A percentile compares a stretch with the other conserved stretches of the same genome.
Evolutionary conservation across 2,888 invertebrate species (phyloP).

Genomic region (Portevinia maculata): DNA sequence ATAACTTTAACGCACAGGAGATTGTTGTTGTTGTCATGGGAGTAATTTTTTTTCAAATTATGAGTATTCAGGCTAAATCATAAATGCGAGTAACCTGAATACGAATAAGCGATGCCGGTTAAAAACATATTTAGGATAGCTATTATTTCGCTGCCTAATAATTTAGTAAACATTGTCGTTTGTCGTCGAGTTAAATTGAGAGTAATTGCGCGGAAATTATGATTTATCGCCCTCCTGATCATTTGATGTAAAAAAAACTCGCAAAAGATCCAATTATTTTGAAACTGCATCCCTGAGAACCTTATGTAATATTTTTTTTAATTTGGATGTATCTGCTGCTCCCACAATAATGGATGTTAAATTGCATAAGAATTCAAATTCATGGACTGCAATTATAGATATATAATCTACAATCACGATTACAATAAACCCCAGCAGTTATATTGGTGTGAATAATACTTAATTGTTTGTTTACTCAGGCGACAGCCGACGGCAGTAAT

Average conservation of each 20-base stretch:
- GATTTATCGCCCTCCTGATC: not conserved
- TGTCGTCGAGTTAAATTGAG: constrained; percentile 2
- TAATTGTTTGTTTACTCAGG: constrained; percentile 9
- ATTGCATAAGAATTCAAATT: not conserved
- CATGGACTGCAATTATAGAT: not conserved
- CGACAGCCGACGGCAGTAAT: not conserved
- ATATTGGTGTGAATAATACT: constrained; percentile 1
- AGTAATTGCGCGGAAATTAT: not conserved
- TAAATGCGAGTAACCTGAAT: constrained; percentile 1
- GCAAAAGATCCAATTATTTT: not conserved
- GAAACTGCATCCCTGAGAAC: not conserved
- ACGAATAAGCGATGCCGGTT: constrained; percentile 12
- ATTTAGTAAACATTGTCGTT: not conserved
- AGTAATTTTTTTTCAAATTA: not conserved
- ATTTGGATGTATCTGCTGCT: not conserved
- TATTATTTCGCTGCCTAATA: not conserved
- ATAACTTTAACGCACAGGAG: no score
- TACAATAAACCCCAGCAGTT: constrained; percentile 14
- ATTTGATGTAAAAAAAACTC: not conserved
- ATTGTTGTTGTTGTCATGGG: not conserved
- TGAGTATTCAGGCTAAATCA: constrained; percentile 10
- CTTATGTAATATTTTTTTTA: not conserved
- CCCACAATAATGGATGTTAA: no score
- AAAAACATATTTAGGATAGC: constrained; percentile 1
- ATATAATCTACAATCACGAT: constrained; percentile 4